Evolutionary conservation across 2,888 invertebrate genomes (phyloP), one percentile per base, ranked within the genome.

Genomic region (Cristatella mucedo): DNA sequence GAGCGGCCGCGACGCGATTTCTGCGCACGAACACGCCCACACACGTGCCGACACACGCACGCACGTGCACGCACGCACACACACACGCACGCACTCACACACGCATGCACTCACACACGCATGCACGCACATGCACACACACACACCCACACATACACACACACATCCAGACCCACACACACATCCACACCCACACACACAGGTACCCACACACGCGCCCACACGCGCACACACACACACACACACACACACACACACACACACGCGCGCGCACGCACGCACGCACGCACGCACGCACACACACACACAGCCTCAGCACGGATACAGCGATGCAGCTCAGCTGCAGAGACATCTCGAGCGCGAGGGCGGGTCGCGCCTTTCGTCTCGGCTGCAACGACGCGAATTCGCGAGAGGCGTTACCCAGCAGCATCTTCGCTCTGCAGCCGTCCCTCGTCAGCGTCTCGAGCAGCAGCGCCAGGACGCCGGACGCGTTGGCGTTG

Each of bases 401-500:
- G n/a, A n/a, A n/a, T n/a, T n/a, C n/a, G n/a, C n/a, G n/a, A n/a
- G n/a, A n/a, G n/a, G n/a, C n/a, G 73, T 73, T 71, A 83, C 84
- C 83, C 75, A 78, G 76, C 52, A 84, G 72, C 59, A 77, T 78
- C 51, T 78, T 77, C 48, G 82, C 82, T 54, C 76, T 77, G 70
- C 81, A 82, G 59, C 81, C 81, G 72, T 84, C 83, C 74, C 82
- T 82, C 66, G 77, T 76, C 53, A 84, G 73, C 54, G 81, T 75
- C 57, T 78, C 76, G 62, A 82, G 80, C 52, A 84, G 49, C 29
- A 62, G 49, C 36, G 50, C 51, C 24, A 59, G 48, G 18, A 63
- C 53, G 37, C 53, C 53, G 26, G 51, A 49, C 7, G 38, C 52
- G 34, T 54, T 53, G 9, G 51, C 48, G 32, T 49, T 50, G 7